phyloP scores from a whole-genome alignment of 2,888 invertebrate species.

The Toxonevra muliebris region DNA sequence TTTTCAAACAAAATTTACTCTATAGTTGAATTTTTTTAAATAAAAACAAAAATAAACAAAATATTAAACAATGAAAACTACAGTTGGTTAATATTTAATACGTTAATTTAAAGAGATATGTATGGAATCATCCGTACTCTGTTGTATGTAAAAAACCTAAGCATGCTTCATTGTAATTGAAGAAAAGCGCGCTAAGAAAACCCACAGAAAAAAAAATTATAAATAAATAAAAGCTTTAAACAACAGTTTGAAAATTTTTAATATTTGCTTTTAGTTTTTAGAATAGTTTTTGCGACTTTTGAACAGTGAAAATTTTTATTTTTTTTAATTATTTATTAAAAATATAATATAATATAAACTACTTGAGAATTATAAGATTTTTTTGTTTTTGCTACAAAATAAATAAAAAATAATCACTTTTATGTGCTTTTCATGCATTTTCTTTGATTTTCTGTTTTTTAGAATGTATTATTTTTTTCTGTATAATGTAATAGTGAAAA shows the following conservation, averaged over 20 bases:
- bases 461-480: conserved; percentile 10
- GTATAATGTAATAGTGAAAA: too few relatives aligned
- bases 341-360: conserved; percentile 23
- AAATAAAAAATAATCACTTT: conserved; percentile 18
- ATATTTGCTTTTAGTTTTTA: conserved; percentile 15
- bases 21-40: too few relatives aligned
- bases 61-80: too few relatives aligned
- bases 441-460: conserved; percentile 19
- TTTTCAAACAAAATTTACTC: too few relatives aligned
- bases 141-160: conserved; percentile 19
- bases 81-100: too few relatives aligned
- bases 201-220: conserved; percentile 2
- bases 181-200: conserved; percentile 26
- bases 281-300: conserved; percentile 12
- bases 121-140: conserved; percentile 3
- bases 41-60: too few relatives aligned
- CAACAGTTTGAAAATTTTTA: conserved; percentile 2
- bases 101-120: background rate
- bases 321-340: conserved; percentile 20
- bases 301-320: conserved; percentile 3
- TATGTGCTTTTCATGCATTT: conserved; percentile 59
- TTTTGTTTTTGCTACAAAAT: background rate
- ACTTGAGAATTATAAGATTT: conserved; percentile 19
- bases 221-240: conserved; percentile 23
- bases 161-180: conserved; percentile 31